Percentiles rank a stretch among this genome's conserved stretches.
Evolutionary conservation across 2,113 vertebrate species (phyloP).

Genomic region (Ammospiza caudacuta): DNA sequence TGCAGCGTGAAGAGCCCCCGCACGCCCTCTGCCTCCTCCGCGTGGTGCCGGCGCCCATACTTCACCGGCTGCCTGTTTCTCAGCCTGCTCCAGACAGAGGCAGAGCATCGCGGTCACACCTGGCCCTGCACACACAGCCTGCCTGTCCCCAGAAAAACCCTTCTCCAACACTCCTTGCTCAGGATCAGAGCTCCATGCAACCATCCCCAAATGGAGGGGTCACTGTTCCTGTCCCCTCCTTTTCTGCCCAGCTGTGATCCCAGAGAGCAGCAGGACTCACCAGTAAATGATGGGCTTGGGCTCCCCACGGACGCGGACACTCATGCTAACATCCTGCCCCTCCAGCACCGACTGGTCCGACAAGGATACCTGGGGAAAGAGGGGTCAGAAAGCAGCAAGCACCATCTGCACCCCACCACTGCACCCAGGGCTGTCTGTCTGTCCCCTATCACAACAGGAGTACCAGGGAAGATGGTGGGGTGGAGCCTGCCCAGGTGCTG

Average conservation of each 20-base stretch:
- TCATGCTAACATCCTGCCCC: constrained; percentile 93
- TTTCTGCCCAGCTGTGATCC: background rate
- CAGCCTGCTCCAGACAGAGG: constrained; percentile 77
- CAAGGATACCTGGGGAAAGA: constrained; percentile 79
- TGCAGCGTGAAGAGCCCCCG: constrained; percentile 82
- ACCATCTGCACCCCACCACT: background rate
- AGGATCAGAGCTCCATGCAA: background rate
- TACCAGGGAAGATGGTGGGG: background rate
- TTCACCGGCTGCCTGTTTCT: constrained; percentile 93
- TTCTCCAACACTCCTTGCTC: background rate
- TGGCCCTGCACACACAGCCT: background rate
- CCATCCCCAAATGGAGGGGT: background rate
- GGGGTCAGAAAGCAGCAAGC: background rate
- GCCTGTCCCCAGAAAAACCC: background rate
- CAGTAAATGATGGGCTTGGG: constrained; percentile 97
- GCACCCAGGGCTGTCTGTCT: background rate
- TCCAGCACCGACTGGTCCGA: constrained; percentile 88
- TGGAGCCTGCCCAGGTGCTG: background rate
- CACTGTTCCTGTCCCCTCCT: background rate
- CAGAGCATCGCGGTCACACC: background rate
- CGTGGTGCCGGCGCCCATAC: constrained; percentile 81
- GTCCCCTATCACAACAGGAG: background rate
- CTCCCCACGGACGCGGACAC: constrained; percentile 87
- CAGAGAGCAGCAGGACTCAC: constrained; percentile 72
- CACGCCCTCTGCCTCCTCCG: constrained; percentile 78